Base-by-base conservation (phyloP, 2,888 invertebrate genomes). In the Gnatocerus cornutus region DNA sequence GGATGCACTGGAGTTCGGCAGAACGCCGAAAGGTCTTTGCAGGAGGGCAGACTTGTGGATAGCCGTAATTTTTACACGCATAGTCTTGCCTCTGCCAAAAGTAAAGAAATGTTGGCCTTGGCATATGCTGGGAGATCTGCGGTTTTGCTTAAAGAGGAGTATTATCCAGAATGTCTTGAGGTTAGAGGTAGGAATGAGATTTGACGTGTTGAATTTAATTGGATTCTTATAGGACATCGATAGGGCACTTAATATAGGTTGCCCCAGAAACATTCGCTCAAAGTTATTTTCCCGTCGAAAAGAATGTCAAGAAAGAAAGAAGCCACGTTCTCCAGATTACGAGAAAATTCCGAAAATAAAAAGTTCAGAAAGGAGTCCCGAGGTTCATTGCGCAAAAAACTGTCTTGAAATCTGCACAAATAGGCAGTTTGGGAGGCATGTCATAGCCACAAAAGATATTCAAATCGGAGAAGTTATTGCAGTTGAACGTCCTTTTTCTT, bases 51-150 rank as follows among this genome's bases (percentile, higher is more conserved):
- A 7, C 1, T 33, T 33, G 1, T 33, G 9, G 14, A 41, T 13
- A 50, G 50, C 8, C 12, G 50, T 10, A 8, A 37, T 3, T 21
- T 12, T 1, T 62, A 62, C 14, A 50, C 62, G 1, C 7, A 6
- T 4, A 50, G 37, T 8, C 1, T 52, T 1, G 0, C 13, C 2
- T 7, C 9, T 1, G 62, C 62, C 5, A 29, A 52, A 27, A 50
- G 6, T 10, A 21, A 37, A 27, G 41, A 39, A 13, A 10, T 62
- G 10, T 6, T 62, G 9, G 50, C 62, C 10, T 82, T 91, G 46
- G 91, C 91, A 0, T 88, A 91, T 79, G 90, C 90, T 0, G 94
- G 94, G 81, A 88, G 94, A 75, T 93, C 94, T 45, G 93, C 92
- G 27, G 88, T 91, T 3, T 87, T 93, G 58, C 89, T 87, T 73